A percentile compares a stretch with the other conserved stretches of the same genome.
phyloP scores from a whole-genome alignment of 2,888 invertebrate species.

The Notodonta ziczac region DNA sequence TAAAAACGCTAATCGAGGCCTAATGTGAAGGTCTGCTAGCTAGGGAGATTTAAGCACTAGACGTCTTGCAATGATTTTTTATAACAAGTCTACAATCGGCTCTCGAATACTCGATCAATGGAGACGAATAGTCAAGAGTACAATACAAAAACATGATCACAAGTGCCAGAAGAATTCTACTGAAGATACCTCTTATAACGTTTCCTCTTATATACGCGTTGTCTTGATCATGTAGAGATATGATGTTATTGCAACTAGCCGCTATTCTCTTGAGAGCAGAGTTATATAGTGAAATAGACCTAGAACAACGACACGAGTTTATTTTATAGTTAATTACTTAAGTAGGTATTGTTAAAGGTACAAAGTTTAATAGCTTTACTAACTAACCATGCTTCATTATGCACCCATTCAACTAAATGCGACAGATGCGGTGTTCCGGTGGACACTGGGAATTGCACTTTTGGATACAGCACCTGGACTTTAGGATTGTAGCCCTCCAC shows the following conservation, averaged over 20 bases:
- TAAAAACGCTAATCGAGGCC: too few species aligned
- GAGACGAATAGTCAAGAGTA: neutral
- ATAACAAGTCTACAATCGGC: too few species aligned
- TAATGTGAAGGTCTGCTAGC: too few species aligned
- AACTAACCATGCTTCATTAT: constrained; percentile 86
- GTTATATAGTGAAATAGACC: constrained; percentile 18
- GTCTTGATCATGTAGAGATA: constrained; percentile 75
- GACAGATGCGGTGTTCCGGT: constrained; percentile 92
- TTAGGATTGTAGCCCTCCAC: constrained; percentile 88
- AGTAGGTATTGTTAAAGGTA: neutral
- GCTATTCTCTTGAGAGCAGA: constrained; percentile 12
- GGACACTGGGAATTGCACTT: constrained; percentile 90
- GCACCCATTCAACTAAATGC: constrained; percentile 92
- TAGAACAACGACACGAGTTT: constrained; percentile 12
- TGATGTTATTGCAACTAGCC: constrained; percentile 19
- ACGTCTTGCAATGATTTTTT: neutral
- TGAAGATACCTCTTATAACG: constrained; percentile 88
- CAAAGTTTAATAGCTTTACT: neutral
- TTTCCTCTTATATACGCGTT: constrained; percentile 88
- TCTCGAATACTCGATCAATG: too few species aligned
- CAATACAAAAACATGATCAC: neutral
- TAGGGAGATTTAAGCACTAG: too few species aligned
- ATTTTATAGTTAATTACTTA: too few species aligned
- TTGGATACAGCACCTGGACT: constrained; percentile 88
- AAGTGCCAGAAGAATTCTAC: too few species aligned